A percentile compares a stretch with the other conserved stretches of the same genome.
These are phyloP conservation scores for Agrochola litura DNA, from an alignment of 2,888 invertebrate species.

Conservation along the genomic window DNA sequence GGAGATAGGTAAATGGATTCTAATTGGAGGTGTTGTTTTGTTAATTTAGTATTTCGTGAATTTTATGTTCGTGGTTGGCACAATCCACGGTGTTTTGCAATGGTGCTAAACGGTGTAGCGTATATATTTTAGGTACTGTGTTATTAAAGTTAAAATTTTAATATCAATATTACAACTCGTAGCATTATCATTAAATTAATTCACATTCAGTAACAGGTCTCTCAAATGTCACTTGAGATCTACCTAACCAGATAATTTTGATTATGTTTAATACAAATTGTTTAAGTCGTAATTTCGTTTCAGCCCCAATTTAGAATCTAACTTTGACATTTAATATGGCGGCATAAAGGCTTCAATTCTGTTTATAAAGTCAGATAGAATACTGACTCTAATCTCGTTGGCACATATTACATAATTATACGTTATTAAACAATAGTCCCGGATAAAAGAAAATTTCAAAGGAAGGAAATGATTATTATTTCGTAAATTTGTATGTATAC, in stretches of 20 bases:
- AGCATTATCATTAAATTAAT: not conserved
- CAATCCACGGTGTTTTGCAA: not conserved
- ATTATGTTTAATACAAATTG: not conserved
- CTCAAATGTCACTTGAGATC: slow-evolving; percentile 1
- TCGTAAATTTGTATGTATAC: not conserved
- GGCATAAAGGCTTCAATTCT: not conserved
- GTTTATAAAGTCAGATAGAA: not conserved
- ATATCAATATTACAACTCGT: not conserved
- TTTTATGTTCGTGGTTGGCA: not conserved
- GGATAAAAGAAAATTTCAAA: not conserved
- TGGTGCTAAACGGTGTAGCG: not conserved
- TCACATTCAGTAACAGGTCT: not conserved
- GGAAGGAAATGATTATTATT: not conserved
- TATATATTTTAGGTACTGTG: not conserved
- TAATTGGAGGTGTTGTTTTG: slow-evolving; percentile 1
- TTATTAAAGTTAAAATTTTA: not conserved
- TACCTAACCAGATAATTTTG: not conserved
- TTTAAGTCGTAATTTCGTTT: slow-evolving; percentile 17
- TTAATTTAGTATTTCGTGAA: not conserved
- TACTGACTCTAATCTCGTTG: not conserved
- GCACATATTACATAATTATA: not conserved
- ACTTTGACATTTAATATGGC: slow-evolving; percentile 12
- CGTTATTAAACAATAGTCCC: not conserved
- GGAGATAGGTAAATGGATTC: not conserved
- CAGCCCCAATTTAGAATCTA: slow-evolving; percentile 17